These are phyloP conservation scores for Philaenus spumarius DNA, from an alignment of 1,140 invertebrate genomes.

Conservation along the genomic window DNA sequence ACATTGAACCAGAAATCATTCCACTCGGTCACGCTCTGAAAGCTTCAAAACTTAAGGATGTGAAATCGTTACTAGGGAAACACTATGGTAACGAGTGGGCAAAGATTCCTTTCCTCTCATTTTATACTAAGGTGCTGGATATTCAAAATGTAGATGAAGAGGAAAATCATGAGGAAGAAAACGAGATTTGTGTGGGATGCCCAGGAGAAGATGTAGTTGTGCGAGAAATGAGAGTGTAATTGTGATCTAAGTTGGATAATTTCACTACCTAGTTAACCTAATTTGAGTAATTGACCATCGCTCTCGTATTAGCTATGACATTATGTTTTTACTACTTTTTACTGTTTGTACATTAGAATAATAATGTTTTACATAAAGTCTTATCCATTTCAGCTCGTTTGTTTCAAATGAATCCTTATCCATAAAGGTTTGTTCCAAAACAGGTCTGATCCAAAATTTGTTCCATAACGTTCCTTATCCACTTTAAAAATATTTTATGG, in stretches of 20 bases:
- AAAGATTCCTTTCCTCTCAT: background rate
- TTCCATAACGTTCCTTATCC: conserved; percentile 2
- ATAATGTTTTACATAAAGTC: no score
- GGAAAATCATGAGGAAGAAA: background rate
- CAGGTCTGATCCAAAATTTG: background rate
- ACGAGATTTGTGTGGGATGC: background rate
- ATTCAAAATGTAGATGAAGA: background rate
- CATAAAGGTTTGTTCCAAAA: background rate
- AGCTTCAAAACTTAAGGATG: conserved; percentile 7
- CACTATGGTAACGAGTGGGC: conserved; percentile 15
- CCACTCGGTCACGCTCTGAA: background rate
- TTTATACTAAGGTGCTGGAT: background rate
- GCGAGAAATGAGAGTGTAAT: background rate
- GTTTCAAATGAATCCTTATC: background rate
- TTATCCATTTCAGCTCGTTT: background rate
- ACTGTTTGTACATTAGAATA: background rate
- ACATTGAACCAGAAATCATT: background rate
- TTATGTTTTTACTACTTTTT: background rate
- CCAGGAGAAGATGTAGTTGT: background rate
- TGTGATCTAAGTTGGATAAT: background rate
- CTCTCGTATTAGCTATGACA: background rate
- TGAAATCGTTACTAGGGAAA: conserved; percentile 11
- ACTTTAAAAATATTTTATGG: background rate
- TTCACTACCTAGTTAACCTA: background rate
- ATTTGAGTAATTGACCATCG: background rate